phyloP scores from a whole-genome alignment of 2,797 vertebrate genomes.

The Benthosema pterotum region DNA sequence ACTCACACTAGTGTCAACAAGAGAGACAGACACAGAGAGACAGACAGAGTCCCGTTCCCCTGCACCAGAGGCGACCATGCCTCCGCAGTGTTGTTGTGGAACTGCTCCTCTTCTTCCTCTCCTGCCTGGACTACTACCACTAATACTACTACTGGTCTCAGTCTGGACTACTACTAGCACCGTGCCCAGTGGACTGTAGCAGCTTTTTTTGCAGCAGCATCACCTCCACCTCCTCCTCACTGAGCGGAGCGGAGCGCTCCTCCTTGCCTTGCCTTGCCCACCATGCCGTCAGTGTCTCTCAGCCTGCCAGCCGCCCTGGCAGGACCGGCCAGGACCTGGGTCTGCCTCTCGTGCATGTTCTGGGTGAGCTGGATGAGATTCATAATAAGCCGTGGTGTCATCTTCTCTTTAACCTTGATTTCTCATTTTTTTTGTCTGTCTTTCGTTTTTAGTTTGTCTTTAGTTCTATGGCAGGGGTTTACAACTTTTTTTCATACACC shows the following conservation, averaged over 20 bases:
- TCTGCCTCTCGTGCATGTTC: constrained; percentile 96
- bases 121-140: constrained; percentile 57
- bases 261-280: too few relatives aligned
- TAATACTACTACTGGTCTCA: constrained; percentile 49
- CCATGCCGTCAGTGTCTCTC: constrained; percentile 82
- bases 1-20: not conserved
- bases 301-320: constrained; percentile 80
- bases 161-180: constrained; percentile 42
- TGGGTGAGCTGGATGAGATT: too few relatives aligned
- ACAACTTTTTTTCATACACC: too few relatives aligned
- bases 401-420: not conserved
- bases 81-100: constrained; percentile 44
- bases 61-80: constrained; percentile 64
- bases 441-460: not conserved
- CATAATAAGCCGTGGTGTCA: too few relatives aligned
- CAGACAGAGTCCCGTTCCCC: constrained; percentile 17
- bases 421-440: not conserved
- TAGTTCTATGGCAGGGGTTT: too few relatives aligned
- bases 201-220: constrained; percentile 11
- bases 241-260: not conserved
- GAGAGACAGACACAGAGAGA: constrained; percentile 25
- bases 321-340: constrained; percentile 86
- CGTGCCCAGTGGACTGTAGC: constrained; percentile 45
- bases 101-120: constrained; percentile 33
- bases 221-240: too few relatives aligned